Base-by-base conservation (phyloP, 2,113 vertebrate species). In the Cromileptes altivelis region DNA sequence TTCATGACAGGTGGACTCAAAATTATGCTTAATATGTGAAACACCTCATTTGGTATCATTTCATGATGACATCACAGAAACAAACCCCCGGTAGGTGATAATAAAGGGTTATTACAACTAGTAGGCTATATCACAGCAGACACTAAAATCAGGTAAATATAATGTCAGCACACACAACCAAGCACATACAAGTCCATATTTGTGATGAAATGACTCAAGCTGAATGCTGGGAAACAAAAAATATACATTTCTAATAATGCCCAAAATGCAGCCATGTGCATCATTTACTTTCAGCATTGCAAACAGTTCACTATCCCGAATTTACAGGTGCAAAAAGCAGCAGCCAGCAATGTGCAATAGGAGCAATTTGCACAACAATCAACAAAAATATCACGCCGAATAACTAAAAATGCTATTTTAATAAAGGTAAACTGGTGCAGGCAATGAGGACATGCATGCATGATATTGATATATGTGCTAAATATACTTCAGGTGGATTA, bases 301-400 rank as follows among this genome's bases (percentile, higher is more conserved):
- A 7, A 25, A 19, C 4, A 12, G 11, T 52, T 8, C 1, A 67
- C 25, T 11, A n/a, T 17, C n/a, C 70, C 74, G 60, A 82, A 70
- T 19, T 37, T 7, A 62, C 75, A 88, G 57, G 62, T 67, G 78
- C 74, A 78, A 75, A 37, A 65, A 57, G 19, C 1, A 72, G 64
- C 21, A 25, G 60, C 2, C 1, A 2, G 47, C 25, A 55, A 61
- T 13, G 8, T 62, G 21, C 27, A 53, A 27, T 5, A 14, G 6
- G 25, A 12, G 70, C 6, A 4, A 33, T 42, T 33, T 81, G 50
- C 19, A 25, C 0, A 4, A 57, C 11, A 17, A 42, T 49, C 14
- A 52, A 55, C 49, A 12, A 21, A 21, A 65, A 27, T 17, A 1
- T 3, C 5, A 21, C 53, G 27, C 42, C 4, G 25, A 60, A 19